Base-by-base conservation (phyloP, 1,140 invertebrate species). In the Saccostrea cuccullata region DNA sequence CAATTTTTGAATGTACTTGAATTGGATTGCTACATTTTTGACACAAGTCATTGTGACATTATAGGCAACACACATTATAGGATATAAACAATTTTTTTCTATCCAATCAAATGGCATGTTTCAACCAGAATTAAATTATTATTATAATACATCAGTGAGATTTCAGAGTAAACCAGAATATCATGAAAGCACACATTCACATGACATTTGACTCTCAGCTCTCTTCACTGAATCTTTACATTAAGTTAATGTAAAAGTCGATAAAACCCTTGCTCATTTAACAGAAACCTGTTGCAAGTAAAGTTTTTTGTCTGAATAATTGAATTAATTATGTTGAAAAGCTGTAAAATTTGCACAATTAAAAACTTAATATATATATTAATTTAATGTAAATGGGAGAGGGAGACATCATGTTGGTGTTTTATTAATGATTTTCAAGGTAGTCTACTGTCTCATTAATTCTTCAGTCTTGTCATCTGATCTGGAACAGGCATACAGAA, bases 341-440 rank as follows among this genome's bases (percentile, higher is more conserved):
- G 30, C 11, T 77, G 30, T 77, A 30, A 77, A 77, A 77, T 77
- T 40, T 77, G 26, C 70, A 26, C 70, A 77, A 77, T 77, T 26
- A 77, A 77, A n/a, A 77, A 77, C 70, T 77, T 77, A 15, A 77
- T 64, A n/a, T 64, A 64, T 64, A 64, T 77, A 77, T 77, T 77
- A 77, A 77, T 77, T 26, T 30, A 77, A 77, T 77, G 70, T 77
- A 77, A 77, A 77, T 77, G 70, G 23, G 67, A 73, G 12, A 13
- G 30, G 2, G 23, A 17, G 23, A 30, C 26, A 77, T 26, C 11
- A 15, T 36, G 70, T 30, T 77, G 70, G 58, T 36, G 70, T 77
- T 77, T 30, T 77, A 77, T 26, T 77, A 77, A 77, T 77, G 23
- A 77, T 77, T 77, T 77, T 17, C 11, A 30, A 13, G 70, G 70